A percentile compares a stretch with the other conserved stretches of the same genome.
These are phyloP conservation scores for Bursaphelenchus mucronatus DNA, from an alignment of 1,140 invertebrate genomes.

Conservation along the genomic window DNA sequence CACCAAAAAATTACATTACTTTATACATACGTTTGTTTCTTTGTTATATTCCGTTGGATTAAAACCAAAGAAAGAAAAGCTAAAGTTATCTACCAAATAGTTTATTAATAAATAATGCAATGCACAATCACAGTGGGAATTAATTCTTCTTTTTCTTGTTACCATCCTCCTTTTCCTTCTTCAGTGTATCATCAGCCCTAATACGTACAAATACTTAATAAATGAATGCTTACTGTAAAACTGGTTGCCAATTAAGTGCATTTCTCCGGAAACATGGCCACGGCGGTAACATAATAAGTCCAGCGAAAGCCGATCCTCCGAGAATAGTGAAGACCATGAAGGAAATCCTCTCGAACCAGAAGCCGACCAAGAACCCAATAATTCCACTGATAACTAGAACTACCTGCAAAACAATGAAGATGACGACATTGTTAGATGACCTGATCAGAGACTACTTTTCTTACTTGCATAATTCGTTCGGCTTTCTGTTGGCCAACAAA, in stretches of 20 bases:
- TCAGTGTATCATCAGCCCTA: not conserved
- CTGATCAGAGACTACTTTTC: not conserved
- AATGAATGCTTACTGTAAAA: not conserved
- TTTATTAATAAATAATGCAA: too few species aligned
- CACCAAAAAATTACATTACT: too few species aligned
- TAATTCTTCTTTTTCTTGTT: constrained; percentile 20
- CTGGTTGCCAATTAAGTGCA: constrained; percentile 28
- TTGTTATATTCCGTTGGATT: too few species aligned
- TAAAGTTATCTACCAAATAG: too few species aligned
- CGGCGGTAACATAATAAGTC: constrained; percentile 46
- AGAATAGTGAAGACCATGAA: constrained; percentile 37
- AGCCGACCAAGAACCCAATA: constrained; percentile 46
- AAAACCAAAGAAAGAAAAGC: too few species aligned
- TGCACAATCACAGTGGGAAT: too few species aligned
- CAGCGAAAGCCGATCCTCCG: constrained; percentile 39
- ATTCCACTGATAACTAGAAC: constrained; percentile 40
- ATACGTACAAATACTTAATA: not conserved
- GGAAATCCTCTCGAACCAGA: constrained; percentile 40
- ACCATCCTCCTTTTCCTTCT: not conserved
- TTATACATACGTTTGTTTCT: too few species aligned
- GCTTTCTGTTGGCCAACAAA: constrained; percentile 42
- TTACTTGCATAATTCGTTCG: constrained; percentile 42
- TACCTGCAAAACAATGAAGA: constrained; percentile 39
- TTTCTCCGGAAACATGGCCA: constrained; percentile 48
- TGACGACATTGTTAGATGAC: constrained; percentile 23